A percentile compares a stretch with the other conserved stretches of the same genome.
Conservation (phyloP, 2,113 vertebrate genomes). For the Tamias sibiricus region DNA sequence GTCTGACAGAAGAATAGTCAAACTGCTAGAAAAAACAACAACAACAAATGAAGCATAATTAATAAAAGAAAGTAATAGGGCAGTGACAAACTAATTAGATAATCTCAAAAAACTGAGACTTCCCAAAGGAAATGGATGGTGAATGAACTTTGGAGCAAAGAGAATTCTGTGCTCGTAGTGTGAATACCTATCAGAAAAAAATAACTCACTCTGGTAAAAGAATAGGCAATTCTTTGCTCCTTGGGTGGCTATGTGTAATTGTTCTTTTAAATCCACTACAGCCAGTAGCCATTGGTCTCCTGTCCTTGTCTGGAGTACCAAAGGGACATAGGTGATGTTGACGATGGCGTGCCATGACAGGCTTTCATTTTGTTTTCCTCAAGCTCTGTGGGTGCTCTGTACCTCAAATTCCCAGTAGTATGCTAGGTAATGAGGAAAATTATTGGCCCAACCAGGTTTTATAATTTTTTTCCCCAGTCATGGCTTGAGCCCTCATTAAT, state of each 20-base stretch:
- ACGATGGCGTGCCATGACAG: background rate
- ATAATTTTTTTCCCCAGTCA: background rate
- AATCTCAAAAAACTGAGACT: conserved; percentile 30
- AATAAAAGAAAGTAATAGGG: background rate
- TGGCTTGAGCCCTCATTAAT: conserved; percentile 20
- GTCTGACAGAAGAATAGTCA: background rate
- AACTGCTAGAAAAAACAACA: background rate
- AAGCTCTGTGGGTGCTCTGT: background rate
- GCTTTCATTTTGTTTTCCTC: background rate
- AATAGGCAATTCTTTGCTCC: background rate
- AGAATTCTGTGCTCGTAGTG: background rate
- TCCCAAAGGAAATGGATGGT: background rate
- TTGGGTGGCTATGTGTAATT: background rate
- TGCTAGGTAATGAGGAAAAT: conserved; percentile 22
- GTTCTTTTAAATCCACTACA: background rate
- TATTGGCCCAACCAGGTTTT: background rate
- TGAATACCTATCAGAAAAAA: background rate
- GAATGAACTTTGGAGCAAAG: background rate
- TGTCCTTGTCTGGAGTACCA: background rate
- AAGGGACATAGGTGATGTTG: background rate
- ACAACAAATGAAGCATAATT: background rate
- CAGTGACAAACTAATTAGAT: background rate
- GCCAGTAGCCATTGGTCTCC: background rate
- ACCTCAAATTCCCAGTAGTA: background rate
- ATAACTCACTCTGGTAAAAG: background rate